These are phyloP conservation scores for Calonectris borealis DNA, from an alignment of 2,113 vertebrate genomes.

Conservation along the genomic window DNA sequence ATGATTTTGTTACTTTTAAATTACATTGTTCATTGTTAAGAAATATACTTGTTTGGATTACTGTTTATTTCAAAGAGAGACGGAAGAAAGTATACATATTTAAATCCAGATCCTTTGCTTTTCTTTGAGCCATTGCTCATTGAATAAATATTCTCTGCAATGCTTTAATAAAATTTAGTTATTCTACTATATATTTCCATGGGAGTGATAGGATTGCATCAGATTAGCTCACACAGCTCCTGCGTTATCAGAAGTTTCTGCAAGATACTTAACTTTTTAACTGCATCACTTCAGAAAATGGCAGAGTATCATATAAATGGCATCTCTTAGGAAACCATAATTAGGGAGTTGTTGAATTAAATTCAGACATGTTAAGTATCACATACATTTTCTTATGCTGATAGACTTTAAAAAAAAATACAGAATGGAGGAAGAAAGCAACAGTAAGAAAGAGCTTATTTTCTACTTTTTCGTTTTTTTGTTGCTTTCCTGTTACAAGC, in stretches of 20 bases:
- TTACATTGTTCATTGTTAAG: background rate
- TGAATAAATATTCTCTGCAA: background rate
- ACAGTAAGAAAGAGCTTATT: background rate
- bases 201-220: background rate
- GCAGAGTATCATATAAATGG: background rate
- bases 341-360: background rate
- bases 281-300: slow-evolving; percentile 25
- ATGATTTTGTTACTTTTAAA: background rate
- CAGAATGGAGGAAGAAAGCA: background rate
- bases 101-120: background rate
- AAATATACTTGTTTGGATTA: background rate
- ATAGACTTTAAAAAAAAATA: background rate
- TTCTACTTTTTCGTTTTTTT: background rate
- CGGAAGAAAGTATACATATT: background rate
- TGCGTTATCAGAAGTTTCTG: background rate
- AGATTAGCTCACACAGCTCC: background rate
- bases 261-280: slow-evolving; percentile 14
- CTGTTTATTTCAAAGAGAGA: background rate
- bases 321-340: slow-evolving; percentile 35
- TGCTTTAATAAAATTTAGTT: background rate
- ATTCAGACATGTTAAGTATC: background rate
- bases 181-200: background rate
- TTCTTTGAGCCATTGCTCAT: background rate
- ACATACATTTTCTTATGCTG: background rate
- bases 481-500: background rate